Conservation (phyloP, 2,888 invertebrate genomes). For the Eucera pruinosa region DNA sequence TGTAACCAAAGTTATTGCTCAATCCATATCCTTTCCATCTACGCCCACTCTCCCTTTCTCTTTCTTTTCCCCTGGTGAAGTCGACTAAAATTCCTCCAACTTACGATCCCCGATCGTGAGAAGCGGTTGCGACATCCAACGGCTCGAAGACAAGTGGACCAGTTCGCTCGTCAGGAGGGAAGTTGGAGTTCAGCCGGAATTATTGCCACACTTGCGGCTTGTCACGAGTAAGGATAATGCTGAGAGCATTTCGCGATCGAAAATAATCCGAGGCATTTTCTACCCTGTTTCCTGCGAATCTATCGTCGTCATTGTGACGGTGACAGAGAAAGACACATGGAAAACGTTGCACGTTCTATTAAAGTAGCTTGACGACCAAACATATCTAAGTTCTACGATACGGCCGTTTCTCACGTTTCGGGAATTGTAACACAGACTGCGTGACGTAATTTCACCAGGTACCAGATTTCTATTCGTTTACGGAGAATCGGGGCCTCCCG, state of each 20-base stretch:
- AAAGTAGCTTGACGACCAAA: background rate
- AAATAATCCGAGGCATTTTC: conserved; percentile 14
- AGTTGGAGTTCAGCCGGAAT: conserved; percentile 44
- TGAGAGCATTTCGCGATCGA: conserved; percentile 29
- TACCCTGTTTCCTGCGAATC: conserved; percentile 36
- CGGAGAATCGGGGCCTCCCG: too few relatives aligned
- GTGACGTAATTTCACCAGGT: conserved; percentile 52
- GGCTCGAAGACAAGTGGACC: conserved; percentile 51
- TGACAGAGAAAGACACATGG: conserved; percentile 1
- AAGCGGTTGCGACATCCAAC: conserved; percentile 46
- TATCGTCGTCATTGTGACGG: conserved; percentile 16
- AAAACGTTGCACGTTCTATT: conserved; percentile 9
- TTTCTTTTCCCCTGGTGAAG: background rate
- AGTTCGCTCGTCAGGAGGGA: conserved; percentile 48
- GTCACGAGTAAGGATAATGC: conserved; percentile 34
- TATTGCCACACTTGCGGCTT: conserved; percentile 42
- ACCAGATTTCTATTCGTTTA: conserved; percentile 55
- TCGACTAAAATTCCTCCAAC: conserved; percentile 30
- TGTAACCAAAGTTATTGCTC: too few relatives aligned
- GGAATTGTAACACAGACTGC: conserved; percentile 13
- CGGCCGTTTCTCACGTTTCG: conserved; percentile 43
- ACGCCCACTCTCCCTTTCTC: background rate
- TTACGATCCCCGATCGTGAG: conserved; percentile 46
- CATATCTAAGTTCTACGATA: background rate
- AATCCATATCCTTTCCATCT: background rate